These are phyloP conservation scores for Barypeithes pellucidus DNA, from an alignment of 2,888 invertebrate species.

Conservation along the genomic window DNA sequence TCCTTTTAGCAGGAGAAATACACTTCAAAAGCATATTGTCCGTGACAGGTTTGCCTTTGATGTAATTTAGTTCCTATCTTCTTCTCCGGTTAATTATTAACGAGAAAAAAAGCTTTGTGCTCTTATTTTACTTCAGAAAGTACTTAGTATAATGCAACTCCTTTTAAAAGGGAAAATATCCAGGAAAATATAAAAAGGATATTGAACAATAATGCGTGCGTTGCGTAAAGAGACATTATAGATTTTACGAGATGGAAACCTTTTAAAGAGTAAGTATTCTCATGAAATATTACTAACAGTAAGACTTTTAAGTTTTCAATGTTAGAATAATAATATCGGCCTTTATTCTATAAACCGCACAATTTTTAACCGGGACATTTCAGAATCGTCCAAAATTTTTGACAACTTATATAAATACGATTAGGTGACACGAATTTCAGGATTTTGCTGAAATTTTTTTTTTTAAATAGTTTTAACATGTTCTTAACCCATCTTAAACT, in stretches of 20 bases:
- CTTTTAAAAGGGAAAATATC: slow-evolving; percentile 35
- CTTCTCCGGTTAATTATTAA: slow-evolving; percentile 70
- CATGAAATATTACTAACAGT: slow-evolving; percentile 2
- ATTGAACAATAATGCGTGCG: slow-evolving; percentile 27
- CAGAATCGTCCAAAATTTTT: too few species aligned
- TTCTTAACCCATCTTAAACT: too few species aligned
- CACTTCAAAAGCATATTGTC: slow-evolving; percentile 69
- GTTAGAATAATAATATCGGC: too few species aligned
- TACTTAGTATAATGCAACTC: slow-evolving; percentile 44
- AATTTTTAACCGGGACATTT: too few species aligned
- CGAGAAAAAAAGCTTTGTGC: slow-evolving; percentile 66
- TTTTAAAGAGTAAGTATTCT: slow-evolving; percentile 12
- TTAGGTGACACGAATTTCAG: too few species aligned
- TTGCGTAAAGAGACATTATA: slow-evolving; percentile 12
- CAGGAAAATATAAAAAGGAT: slow-evolving; percentile 29
- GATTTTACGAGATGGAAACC: slow-evolving; percentile 21
- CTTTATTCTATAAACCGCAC: too few species aligned
- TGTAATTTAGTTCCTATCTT: slow-evolving; percentile 63
- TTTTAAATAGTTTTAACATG: too few species aligned
- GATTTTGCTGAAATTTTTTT: too few species aligned
- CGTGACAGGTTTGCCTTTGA: slow-evolving; percentile 69
- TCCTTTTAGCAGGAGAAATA: slow-evolving; percentile 59
- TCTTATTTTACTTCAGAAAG: slow-evolving; percentile 41
- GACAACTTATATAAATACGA: too few species aligned
- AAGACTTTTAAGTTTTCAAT: not conserved